These are phyloP conservation scores for Callorhinus ursinus DNA, from an alignment of 2,113 vertebrate genomes.

Conservation along the genomic window DNA sequence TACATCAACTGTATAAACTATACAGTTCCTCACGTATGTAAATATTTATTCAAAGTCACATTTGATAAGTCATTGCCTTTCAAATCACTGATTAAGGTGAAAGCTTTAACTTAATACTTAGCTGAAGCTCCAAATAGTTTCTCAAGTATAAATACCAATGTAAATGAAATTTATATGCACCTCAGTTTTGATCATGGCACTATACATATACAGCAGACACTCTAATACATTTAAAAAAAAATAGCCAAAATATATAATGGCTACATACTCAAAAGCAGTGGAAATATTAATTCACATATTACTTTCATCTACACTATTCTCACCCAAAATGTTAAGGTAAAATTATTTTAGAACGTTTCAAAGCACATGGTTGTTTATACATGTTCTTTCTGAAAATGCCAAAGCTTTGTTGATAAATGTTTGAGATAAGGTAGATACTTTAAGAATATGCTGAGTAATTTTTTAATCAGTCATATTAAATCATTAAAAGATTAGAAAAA, in stretches of 20 bases:
- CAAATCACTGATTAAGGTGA: slow-evolving; percentile 28
- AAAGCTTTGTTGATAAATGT: slow-evolving; percentile 60
- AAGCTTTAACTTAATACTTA: slow-evolving; percentile 49
- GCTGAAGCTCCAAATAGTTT: not conserved
- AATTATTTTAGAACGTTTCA: slow-evolving; percentile 62
- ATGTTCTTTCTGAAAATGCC: slow-evolving; percentile 58
- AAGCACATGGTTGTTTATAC: slow-evolving; percentile 54
- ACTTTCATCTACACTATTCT: slow-evolving; percentile 65
- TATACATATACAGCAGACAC: not conserved
- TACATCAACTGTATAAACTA: slow-evolving; percentile 15
- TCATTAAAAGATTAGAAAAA: slow-evolving; percentile 53
- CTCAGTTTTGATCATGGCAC: not conserved
- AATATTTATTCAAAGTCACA: slow-evolving; percentile 25
- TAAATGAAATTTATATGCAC: slow-evolving; percentile 10
- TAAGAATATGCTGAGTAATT: slow-evolving; percentile 40
- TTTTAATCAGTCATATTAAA: slow-evolving; percentile 36
- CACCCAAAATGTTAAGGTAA: slow-evolving; percentile 66
- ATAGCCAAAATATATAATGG: slow-evolving; percentile 17
- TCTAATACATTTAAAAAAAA: slow-evolving; percentile 66
- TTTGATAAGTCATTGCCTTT: slow-evolving; percentile 39
- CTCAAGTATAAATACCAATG: not conserved
- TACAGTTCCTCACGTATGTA: not conserved
- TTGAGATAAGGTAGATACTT: slow-evolving; percentile 42
- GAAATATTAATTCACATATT: slow-evolving; percentile 56
- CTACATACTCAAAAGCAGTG: slow-evolving; percentile 63